Percentiles rank a stretch among this genome's conserved stretches.
Evolutionary conservation across 2,797 vertebrate genomes (phyloP).

Genomic region (Betta splendens): DNA sequence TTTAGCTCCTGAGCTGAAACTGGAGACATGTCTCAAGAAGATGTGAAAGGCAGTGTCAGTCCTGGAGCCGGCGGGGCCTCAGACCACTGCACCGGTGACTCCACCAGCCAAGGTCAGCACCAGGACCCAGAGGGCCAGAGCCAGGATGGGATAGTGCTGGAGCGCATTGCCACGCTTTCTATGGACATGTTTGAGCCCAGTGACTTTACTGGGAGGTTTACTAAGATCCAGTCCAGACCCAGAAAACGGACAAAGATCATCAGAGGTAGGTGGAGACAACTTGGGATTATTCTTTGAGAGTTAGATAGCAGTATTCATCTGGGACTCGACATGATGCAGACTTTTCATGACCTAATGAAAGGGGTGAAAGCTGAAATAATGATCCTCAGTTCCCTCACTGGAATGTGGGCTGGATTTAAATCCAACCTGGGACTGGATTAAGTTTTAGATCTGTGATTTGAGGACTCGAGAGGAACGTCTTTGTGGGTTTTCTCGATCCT

Average conservation of each 20-base stretch:
- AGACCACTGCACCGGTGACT: slow-evolving; percentile 29
- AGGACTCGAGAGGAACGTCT: slow-evolving; percentile 31
- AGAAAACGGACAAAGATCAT: slow-evolving; percentile 89
- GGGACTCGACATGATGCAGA: neutral
- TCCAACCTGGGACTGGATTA: slow-evolving; percentile 24
- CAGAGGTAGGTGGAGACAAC: slow-evolving; percentile 83
- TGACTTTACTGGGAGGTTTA: slow-evolving; percentile 87
- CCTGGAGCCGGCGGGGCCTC: slow-evolving; percentile 40
- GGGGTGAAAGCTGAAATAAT: slow-evolving; percentile 22
- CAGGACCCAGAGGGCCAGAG: slow-evolving; percentile 58
- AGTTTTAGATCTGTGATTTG: slow-evolving; percentile 18
- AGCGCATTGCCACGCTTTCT: slow-evolving; percentile 84
- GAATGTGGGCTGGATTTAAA: slow-evolving; percentile 37
- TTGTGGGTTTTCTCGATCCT: slow-evolving; percentile 47
- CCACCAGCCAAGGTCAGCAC: slow-evolving; percentile 35
- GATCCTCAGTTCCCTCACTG: slow-evolving; percentile 9
- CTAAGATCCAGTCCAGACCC: slow-evolving; percentile 86
- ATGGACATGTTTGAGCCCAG: slow-evolving; percentile 86
- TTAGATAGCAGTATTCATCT: no score
- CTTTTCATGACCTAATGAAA: slow-evolving; percentile 7
- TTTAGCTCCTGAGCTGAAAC: slow-evolving; percentile 2
- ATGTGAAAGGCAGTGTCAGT: slow-evolving; percentile 62
- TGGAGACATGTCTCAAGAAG: slow-evolving; percentile 78
- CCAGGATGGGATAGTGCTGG: slow-evolving; percentile 75
- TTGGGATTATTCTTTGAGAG: neutral